Conservation (phyloP, 2,113 vertebrate species). For the Delphinus delphis region DNA sequence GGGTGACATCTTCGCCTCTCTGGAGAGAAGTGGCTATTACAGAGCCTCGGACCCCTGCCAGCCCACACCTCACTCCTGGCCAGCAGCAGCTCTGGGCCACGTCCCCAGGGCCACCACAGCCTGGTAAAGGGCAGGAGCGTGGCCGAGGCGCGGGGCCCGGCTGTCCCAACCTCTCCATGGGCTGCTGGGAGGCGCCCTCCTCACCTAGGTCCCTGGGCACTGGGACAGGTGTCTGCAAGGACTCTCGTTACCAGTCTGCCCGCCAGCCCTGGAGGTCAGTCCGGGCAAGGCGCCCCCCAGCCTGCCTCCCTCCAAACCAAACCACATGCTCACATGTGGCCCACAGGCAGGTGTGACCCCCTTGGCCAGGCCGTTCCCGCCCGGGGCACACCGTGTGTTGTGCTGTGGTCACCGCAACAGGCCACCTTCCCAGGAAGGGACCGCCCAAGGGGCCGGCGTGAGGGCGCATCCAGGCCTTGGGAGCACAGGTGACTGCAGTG, state of each 20-base stretch:
- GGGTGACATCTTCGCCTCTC: background rate
- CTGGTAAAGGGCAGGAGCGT: background rate
- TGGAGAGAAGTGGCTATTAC: fast-evolving
- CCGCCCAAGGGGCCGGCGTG: fast-evolving
- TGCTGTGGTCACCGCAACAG: background rate
- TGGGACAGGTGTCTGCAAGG: background rate
- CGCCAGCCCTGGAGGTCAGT: fast-evolving
- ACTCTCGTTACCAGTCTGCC: background rate
- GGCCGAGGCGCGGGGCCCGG: too few relatives aligned
- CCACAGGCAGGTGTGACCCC: too few relatives aligned
- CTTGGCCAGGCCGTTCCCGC: fast-evolving
- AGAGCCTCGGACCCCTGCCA: background rate
- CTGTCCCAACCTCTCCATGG: fast-evolving
- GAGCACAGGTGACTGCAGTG: background rate
- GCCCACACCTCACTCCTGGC: background rate
- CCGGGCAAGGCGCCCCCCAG: fast-evolving
- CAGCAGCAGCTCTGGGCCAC: fast-evolving
- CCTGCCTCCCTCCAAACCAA: background rate
- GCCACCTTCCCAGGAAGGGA: too few relatives aligned
- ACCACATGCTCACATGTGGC: fast-evolving
- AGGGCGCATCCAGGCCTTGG: fast-evolving
- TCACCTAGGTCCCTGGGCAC: background rate
- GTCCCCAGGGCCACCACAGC: fast-evolving
- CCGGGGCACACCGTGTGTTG: fast-evolving
- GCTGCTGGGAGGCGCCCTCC: fast-evolving